phyloP scores from a whole-genome alignment of 2,113 vertebrate genomes.

The Sigmodon hispidus region DNA sequence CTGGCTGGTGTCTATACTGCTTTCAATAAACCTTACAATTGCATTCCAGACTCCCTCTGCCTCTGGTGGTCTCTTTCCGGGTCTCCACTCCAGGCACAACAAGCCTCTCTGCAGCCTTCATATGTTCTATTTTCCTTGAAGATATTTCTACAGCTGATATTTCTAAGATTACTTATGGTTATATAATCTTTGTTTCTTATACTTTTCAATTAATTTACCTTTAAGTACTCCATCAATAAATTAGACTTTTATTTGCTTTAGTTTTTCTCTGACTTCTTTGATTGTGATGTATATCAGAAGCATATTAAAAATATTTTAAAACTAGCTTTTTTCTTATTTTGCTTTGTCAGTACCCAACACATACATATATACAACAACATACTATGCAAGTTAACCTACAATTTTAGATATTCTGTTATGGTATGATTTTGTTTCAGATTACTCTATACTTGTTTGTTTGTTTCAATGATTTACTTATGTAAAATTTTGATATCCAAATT shows the following conservation, averaged over 20 bases:
- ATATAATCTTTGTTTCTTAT: background rate
- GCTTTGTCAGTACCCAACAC: background rate
- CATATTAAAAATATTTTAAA: background rate
- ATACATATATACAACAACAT: too few species aligned
- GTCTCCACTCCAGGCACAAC: too few species aligned
- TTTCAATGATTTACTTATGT: background rate
- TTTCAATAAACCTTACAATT: too few species aligned
- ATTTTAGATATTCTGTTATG: too few species aligned
- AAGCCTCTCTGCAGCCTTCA: too few species aligned
- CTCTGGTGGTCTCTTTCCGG: too few species aligned
- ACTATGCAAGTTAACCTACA: background rate
- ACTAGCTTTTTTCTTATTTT: background rate
- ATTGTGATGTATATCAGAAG: background rate
- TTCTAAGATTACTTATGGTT: background rate
- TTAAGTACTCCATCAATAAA: background rate
- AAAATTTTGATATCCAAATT: background rate
- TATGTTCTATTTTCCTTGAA: background rate
- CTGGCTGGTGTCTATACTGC: too few species aligned
- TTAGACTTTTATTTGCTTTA: background rate
- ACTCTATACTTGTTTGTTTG: background rate
- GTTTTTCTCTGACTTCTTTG: background rate
- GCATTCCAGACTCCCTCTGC: too few species aligned
- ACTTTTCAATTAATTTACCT: background rate
- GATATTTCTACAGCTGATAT: background rate
- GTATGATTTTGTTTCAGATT: background rate